These are phyloP conservation scores for Zele albiditarsus DNA, from an alignment of 2,888 invertebrate species.

Conservation along the genomic window DNA sequence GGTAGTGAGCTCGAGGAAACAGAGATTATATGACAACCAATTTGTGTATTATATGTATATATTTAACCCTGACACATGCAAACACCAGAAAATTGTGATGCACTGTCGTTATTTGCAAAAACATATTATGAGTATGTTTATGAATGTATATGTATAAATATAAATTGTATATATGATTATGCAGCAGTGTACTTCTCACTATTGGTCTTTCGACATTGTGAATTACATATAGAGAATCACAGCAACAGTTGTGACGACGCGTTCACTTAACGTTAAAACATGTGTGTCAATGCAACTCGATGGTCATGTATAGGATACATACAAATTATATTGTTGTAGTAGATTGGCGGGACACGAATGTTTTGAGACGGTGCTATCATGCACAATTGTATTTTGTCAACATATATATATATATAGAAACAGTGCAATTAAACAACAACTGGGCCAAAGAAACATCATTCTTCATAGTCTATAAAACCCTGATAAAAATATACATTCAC, in stretches of 20 bases:
- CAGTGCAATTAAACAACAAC: no score
- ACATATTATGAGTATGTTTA: constrained; percentile 40
- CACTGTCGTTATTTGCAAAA: constrained; percentile 52
- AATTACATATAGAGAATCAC: constrained; percentile 35
- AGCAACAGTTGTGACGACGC: constrained; percentile 1
- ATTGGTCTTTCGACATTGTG: constrained; percentile 33
- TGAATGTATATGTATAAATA: neutral
- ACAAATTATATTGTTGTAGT: constrained; percentile 13
- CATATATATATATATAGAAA: no score
- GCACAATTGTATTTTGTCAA: neutral
- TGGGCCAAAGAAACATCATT: no score
- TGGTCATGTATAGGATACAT: constrained; percentile 21
- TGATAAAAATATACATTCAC: no score
- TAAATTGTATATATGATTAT: constrained; percentile 22
- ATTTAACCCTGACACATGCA: constrained; percentile 60
- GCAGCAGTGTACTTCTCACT: constrained; percentile 4
- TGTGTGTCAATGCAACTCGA: constrained; percentile 59
- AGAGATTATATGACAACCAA: neutral
- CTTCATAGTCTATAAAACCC: no score
- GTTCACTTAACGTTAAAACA: constrained; percentile 44
- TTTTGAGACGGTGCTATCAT: neutral
- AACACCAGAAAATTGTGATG: constrained; percentile 62
- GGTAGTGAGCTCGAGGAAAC: neutral
- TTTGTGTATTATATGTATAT: constrained; percentile 25
- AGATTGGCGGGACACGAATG: neutral